phyloP scores from a whole-genome alignment of 2,113 vertebrate genomes.

The Malurus melanocephalus region DNA sequence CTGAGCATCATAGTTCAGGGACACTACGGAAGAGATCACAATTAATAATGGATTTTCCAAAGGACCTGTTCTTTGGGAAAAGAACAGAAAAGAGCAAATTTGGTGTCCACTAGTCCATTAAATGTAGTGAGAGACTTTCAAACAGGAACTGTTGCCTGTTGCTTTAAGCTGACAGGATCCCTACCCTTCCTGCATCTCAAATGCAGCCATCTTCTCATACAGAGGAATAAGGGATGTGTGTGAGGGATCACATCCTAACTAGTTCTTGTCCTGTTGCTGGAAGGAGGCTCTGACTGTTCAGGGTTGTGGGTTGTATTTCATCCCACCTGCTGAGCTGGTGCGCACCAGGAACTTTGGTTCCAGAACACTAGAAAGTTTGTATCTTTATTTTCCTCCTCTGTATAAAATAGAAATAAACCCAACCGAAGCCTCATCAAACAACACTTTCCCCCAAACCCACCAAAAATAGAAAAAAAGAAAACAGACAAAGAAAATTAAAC shows the following conservation, averaged over 20 bases:
- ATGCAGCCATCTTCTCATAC: not conserved
- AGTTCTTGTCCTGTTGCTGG: not conserved
- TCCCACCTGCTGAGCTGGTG: not conserved
- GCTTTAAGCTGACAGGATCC: not conserved
- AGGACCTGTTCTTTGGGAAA: not conserved
- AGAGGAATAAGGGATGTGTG: not conserved
- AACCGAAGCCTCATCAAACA: not conserved
- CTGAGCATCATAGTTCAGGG: not conserved
- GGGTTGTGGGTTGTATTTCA: not conserved
- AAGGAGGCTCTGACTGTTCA: not conserved
- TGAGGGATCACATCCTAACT: not conserved
- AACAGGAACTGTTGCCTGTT: slow-evolving; percentile 3
- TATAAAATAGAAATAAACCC: not conserved
- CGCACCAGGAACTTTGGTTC: not conserved
- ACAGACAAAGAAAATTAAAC: not conserved
- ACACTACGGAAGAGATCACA: not conserved
- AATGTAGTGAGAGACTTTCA: slow-evolving; percentile 16
- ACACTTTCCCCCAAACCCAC: not conserved
- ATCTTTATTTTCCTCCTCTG: not conserved
- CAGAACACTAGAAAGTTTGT: not conserved
- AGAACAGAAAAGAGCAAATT: slow-evolving; percentile 16
- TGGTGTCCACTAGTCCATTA: not conserved
- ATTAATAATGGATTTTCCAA: slow-evolving; percentile 41
- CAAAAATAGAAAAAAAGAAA: not conserved
- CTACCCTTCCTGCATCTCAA: not conserved